phyloP scores from a whole-genome alignment of 2,113 vertebrate species.

The Elephantulus edwardii region DNA sequence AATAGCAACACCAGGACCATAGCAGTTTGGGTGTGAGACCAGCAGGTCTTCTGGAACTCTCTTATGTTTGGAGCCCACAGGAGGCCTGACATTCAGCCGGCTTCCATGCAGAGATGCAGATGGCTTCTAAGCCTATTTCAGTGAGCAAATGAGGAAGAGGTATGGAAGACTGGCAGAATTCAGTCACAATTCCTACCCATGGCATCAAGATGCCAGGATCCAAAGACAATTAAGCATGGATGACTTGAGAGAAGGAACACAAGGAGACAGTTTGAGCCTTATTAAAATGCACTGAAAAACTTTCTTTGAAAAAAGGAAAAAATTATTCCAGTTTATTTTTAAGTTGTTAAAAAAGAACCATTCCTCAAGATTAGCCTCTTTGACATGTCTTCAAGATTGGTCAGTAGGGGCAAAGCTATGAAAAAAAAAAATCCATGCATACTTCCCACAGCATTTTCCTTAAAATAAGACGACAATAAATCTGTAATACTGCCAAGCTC shows the following conservation, averaged over 20 bases:
- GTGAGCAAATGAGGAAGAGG: constrained; percentile 50
- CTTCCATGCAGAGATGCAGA: constrained; percentile 72
- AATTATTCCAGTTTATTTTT: constrained; percentile 55
- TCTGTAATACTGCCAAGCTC: constrained; percentile 64
- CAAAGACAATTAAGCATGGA: constrained; percentile 65
- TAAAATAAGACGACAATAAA: constrained; percentile 50
- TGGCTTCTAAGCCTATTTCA: constrained; percentile 69
- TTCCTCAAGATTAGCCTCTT: background rate
- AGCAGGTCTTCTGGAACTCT: constrained; percentile 64
- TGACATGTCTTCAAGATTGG: too few relatives aligned
- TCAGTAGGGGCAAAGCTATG: constrained; percentile 12
- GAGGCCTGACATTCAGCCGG: constrained; percentile 79
- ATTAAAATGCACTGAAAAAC: constrained; percentile 44
- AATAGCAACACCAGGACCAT: constrained; percentile 50
- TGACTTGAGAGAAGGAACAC: constrained; percentile 42
- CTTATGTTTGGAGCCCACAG: constrained; percentile 45
- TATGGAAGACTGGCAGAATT: constrained; percentile 44
- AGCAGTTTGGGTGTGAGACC: constrained; percentile 64
- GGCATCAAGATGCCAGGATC: constrained; percentile 59
- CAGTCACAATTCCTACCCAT: constrained; percentile 14
- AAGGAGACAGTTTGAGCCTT: background rate
- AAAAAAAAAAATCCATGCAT: constrained; percentile 64
- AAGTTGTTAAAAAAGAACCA: constrained; percentile 38
- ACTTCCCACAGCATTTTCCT: constrained; percentile 57
- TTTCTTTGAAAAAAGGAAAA: constrained; percentile 15